phyloP scores from a whole-genome alignment of 2,888 invertebrate species.

The Pterostichus madidus region DNA sequence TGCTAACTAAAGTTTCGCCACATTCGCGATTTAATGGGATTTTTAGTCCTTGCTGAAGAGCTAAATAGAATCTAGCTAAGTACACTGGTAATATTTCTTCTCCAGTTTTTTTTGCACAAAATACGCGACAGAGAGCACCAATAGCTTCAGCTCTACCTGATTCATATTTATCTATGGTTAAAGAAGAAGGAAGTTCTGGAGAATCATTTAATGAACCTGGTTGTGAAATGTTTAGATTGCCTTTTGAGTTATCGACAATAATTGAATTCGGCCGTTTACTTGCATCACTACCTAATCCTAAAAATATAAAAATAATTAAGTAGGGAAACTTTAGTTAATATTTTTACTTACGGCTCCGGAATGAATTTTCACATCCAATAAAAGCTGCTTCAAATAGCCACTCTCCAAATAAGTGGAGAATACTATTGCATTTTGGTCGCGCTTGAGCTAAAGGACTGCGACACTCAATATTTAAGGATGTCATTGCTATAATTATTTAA shows the following conservation, averaged over 20 bases:
- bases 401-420: slow-evolving; percentile 96
- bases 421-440: slow-evolving; percentile 95
- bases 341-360: slow-evolving; percentile 58
- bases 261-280: slow-evolving; percentile 84
- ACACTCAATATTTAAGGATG: slow-evolving; percentile 79
- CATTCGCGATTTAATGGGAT: slow-evolving; percentile 78
- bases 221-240: slow-evolving; percentile 80
- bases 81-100: slow-evolving; percentile 96
- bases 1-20: slow-evolving; percentile 91
- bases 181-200: slow-evolving; percentile 83
- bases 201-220: slow-evolving; percentile 84
- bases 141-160: slow-evolving; percentile 96
- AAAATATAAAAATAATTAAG: not conserved
- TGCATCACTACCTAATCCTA: slow-evolving; percentile 77
- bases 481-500: slow-evolving; percentile 78
- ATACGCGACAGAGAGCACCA: slow-evolving; percentile 96
- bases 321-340: not conserved
- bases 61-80: slow-evolving; percentile 95
- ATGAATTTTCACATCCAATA: slow-evolving; percentile 85
- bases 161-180: slow-evolving; percentile 89
- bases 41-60: slow-evolving; percentile 90
- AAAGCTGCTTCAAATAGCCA: slow-evolving; percentile 98
- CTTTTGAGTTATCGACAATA: slow-evolving; percentile 82
- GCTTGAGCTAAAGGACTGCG: slow-evolving; percentile 83
- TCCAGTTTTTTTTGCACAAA: slow-evolving; percentile 96